Conservation (phyloP, 2,888 invertebrate species). For the Drosophila nigritarsus region DNA sequence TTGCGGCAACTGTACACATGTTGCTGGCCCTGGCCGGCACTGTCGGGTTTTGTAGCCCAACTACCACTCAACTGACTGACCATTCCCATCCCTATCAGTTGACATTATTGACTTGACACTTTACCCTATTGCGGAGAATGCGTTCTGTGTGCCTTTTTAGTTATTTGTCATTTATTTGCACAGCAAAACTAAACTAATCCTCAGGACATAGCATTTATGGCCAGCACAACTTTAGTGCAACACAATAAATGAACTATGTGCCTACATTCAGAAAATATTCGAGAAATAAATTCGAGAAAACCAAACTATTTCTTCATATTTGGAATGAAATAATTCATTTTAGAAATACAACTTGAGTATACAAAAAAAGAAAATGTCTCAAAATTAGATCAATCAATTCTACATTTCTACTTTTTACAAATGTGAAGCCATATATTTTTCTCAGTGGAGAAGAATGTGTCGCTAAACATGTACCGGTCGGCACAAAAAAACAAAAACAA, state of each 20-base stretch:
- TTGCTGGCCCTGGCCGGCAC: too few species aligned
- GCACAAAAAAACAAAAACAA: neutral
- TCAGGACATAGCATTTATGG: neutral
- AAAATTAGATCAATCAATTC: neutral
- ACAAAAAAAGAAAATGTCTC: neutral
- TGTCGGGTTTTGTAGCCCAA: neutral
- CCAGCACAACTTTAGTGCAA: neutral
- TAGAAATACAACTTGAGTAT: neutral
- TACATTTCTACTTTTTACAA: neutral
- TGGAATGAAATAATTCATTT: neutral
- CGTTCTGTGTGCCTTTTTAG: neutral
- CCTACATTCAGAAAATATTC: neutral
- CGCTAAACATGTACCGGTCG: neutral
- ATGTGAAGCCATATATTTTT: neutral
- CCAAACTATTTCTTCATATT: neutral
- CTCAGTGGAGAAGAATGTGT: neutral
- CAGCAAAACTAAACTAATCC: neutral
- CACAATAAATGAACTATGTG: neutral
- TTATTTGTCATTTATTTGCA: constrained; percentile 1
- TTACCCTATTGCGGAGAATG: neutral
- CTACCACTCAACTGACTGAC: neutral
- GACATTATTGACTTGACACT: constrained; percentile 4
- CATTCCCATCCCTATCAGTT: neutral
- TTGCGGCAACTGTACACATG: constrained; percentile 51
- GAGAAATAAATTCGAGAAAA: neutral